Evolutionary conservation across 53 echinoderm and acorn worm genomes (phyloP), one percentile per base, ranked within the genome.

Genomic region (Holothuria leucospilota): DNA sequence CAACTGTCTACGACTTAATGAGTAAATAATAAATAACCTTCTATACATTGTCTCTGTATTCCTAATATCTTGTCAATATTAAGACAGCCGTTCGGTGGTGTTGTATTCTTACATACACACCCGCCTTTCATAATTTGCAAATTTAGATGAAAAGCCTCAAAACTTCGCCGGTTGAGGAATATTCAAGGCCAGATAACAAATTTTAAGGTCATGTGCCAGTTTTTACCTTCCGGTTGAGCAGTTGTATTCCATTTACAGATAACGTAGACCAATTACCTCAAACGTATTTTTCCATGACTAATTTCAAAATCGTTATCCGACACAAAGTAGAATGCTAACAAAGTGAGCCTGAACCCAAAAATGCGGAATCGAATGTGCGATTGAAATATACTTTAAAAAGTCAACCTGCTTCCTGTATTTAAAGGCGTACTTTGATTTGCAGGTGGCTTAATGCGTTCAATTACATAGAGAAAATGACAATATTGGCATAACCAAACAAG

Each of bases 371-470:
- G 56, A 56, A 56, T 56, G 56, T 56, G 56, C 56, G 18, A 56
- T 16, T 56, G 56, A 56, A 56, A 56, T 56, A 56, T 56, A 56
- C 51, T 75, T 75, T 49, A 23, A 75, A 60, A 26, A 80, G 39
- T 59, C 59, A 80, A 80, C 59, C 80, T 80, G 80, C 61, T 60
- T 80, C 80, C 80, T 62, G 80, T 80, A 18, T 20, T 21, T 15
- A 59, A 18, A 77, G 52, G 59, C 56, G 59, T 58, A 59, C 80
- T 38, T 9, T 51, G 61, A 28, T 56, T 60, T 80, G 80, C 80
- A 80, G 80, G 80, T 80, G 80, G 80, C 80, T 59, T 60, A 60
- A 80, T 59, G 80, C 80, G 80, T 80, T 80, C 56, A 80, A 80
- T 80, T 80, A 80, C 80, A 80, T 80, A 59, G 30, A 75, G 56